Evolutionary conservation across 2,797 vertebrate genomes (phyloP).

Genomic region (Syngnathus acus): DNA sequence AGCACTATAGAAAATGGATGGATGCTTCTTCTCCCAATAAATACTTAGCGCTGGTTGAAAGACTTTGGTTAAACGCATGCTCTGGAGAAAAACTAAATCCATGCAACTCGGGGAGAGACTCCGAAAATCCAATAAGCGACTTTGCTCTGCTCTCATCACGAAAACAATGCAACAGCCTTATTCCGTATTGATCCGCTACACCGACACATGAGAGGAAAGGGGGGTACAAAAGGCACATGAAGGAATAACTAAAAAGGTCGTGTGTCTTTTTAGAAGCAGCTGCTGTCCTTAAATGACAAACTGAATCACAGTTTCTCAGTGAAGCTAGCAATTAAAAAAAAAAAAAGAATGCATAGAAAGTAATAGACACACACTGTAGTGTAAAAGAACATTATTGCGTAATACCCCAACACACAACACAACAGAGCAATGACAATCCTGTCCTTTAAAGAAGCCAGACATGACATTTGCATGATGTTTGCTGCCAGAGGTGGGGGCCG

Average conservation of each 20-base stretch:
- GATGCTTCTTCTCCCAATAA: not conserved
- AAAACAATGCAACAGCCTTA: slow-evolving; percentile 24
- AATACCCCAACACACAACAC: slow-evolving; percentile 35
- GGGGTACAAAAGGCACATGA: slow-evolving; percentile 13
- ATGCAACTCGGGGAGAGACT: slow-evolving; percentile 12
- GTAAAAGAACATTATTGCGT: slow-evolving; percentile 37
- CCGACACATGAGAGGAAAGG: not conserved
- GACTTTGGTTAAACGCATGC: not conserved
- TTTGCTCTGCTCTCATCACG: slow-evolving; percentile 23
- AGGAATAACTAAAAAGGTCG: slow-evolving; percentile 8
- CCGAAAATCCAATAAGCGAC: slow-evolving; percentile 26
- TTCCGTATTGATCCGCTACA: slow-evolving; percentile 29
- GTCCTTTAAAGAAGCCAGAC: slow-evolving; percentile 10
- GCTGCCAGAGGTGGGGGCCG: slow-evolving; percentile 23
- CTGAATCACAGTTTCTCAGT: slow-evolving; percentile 8
- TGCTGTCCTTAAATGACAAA: slow-evolving; percentile 7
- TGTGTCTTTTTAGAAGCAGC: slow-evolving; percentile 14
- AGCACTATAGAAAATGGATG: not conserved
- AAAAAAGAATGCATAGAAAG: slow-evolving; percentile 27
- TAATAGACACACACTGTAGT: slow-evolving; percentile 43
- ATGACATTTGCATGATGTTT: slow-evolving; percentile 29
- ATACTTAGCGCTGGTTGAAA: not conserved
- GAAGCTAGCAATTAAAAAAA: slow-evolving; percentile 18
- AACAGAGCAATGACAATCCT: slow-evolving; percentile 21
- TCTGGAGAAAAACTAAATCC: not conserved